Evolutionary conservation across 2,888 invertebrate genomes (phyloP), one percentile per base, ranked within the genome.

Genomic region (Rotaria socialis): DNA sequence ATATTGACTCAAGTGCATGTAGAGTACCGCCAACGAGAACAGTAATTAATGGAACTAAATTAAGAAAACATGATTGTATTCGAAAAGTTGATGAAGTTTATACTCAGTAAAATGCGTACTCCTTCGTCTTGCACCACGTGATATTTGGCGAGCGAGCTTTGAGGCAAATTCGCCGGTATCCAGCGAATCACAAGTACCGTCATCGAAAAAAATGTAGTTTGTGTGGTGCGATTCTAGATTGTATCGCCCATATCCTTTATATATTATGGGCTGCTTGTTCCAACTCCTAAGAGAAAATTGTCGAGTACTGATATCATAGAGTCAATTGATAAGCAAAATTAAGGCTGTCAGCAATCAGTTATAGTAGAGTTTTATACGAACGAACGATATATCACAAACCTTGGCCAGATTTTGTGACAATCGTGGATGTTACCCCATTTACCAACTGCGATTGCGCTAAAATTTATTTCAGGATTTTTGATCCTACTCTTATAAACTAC

Each of bases 1-100:
- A 60, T 60, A 60, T 60, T 3, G 60, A 60, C 10, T 8, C 11
- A 27, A 60, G 27, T 27, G 60, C n/a, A 60, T 60, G 60, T 27
- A n/a, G 60, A n/a, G 60, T n/a, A 27, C 60, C 60, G n/a, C 60
- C 60, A 1, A 27, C 27, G 7, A 60, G 60, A 14, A 60, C 2
- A 14, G 60, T 60, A 60, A 60, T 60, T n/a, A 60, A 60, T n/a
- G 60, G 60, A 27, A 60, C 60, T 60, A 60, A 60, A 60, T 60
- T 60, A 27, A 6, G 10, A 60, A 2, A 60, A 60, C 10, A 60
- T 2, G 19, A 10, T 19, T 52, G 19, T 52, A 52, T 0, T 19
- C n/a, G n/a, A n/a, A n/a, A 1, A 14, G 11, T 10, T 27, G 7
- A 10, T n/a, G 7, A 7, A 27, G 3, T 60, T 27, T n/a, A n/a